Evolutionary conservation across 2,888 invertebrate genomes (phyloP), one percentile per base, ranked within the genome.

Genomic region (Pachycephus smyrnensis): DNA sequence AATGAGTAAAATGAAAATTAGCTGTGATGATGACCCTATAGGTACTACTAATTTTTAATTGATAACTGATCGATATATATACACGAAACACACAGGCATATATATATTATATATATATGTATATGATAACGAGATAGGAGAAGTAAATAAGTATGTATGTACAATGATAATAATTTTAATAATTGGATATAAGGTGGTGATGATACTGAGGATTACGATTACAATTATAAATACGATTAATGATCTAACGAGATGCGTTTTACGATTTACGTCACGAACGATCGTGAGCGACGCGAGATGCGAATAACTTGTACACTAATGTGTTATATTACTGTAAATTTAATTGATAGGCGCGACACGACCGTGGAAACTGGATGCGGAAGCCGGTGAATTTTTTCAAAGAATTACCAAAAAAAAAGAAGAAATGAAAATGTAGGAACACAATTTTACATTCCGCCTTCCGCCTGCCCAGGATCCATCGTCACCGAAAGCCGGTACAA

Each of bases 21-120:
- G 88, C 90, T 90, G 90, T 91, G 90, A 91, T 91, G 90, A 89
- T 86, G 85, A 87, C 84, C 83, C 86, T 86, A 88, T 89, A 89
- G 87, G 88, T 90, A 89, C 89, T 88, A 88, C 86, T 89, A 87
- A 89, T 86, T 89, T 89, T 89, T 89, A 89, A 88, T 85, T 79
- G 71, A 83, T 84, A 83, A 84, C 81, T 74, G 78, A 82, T 82
- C 76, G 80, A 85, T 82, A 81, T 83, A 83, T 77, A 82, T 73
- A 77, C 76, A 68, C 33, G 73, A 15, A 31, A 35, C 23, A 33
- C 68, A 75, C 23, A 55, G 80, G 80, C 37, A 12, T 37, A 69
- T 30, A 80, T 73, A 78, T 68, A 32, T 30, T 82, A 79, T 82
- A 82, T 79, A 82, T 82, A 75, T 68, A 55, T 76, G 74, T 80